Base-by-base conservation (phyloP, 2,113 vertebrate genomes). In the Pollimyrus isidori region DNA sequence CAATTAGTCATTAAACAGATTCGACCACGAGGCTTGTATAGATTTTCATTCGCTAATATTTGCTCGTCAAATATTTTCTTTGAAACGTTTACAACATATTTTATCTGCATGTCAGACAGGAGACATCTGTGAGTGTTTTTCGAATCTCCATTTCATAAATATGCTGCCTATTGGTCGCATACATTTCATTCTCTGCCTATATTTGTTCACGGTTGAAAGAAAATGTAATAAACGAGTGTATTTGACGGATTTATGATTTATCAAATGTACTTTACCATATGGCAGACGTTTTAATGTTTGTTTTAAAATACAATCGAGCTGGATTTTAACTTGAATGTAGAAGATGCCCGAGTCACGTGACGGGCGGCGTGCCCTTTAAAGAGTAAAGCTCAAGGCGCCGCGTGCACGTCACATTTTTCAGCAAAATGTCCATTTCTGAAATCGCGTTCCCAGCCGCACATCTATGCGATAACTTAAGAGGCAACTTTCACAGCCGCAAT, bases 41-140 rank as follows among this genome's bases (percentile, higher is more conserved):
- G 94, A 95, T 95, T 96, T 94, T 93, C 94, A 94, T 95, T 92
- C 94, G 95, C 94, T 97, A 97, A 97, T 97, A 97, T 97, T 97
- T 97, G 94, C 96, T 97, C 93, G 95, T 96, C 97, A 97, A 97
- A 97, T 96, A 97, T 97, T 97, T 96, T 95, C 94, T 96, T 95
- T 94, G 94, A 95, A 95, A 95, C 94, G 94, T 97, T 97, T 97
- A 97, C 96, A 95, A 93, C 96, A 94, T 94, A 95, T 96, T 96
- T 96, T 95, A 95, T 96, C 95, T 95, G 91, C 93, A 92, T 92
- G 92, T 94, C 93, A 94, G 93, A 94, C 94, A 95, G 91, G 93
- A 93, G 95, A 96, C 97, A 97, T 97, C 97, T 97, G 97, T 93
- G 96, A 94, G 93, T 91, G 92, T 91, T 94, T 95, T 93, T 89